A percentile compares a stretch with the other conserved stretches of the same genome.
Conservation (phyloP, 2,888 invertebrate genomes). For the Tricholauxania praeusta region DNA sequence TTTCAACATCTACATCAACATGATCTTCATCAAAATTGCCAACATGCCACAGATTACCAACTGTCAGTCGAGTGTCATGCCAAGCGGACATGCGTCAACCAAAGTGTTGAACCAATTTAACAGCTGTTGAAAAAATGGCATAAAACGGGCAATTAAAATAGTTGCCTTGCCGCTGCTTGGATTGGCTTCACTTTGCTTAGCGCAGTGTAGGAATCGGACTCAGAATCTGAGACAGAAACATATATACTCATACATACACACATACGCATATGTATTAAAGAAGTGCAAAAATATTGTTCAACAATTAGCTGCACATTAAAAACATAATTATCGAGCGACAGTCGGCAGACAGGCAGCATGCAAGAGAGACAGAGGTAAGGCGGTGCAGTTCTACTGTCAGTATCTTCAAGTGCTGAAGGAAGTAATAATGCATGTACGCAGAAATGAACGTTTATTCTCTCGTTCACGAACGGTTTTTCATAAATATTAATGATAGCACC, state of each 20-base stretch:
- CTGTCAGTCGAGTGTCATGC: conserved; percentile 66
- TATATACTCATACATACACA: no score
- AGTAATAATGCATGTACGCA: neutral
- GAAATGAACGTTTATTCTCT: neutral
- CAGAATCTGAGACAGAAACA: neutral
- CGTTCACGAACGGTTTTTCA: conserved; percentile 6
- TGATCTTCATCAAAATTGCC: conserved; percentile 54
- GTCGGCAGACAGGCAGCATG: neutral
- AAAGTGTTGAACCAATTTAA: conserved; percentile 67
- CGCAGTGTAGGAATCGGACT: neutral
- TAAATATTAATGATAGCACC: conserved; percentile 27
- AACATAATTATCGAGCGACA: conserved; percentile 59
- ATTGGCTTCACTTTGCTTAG: neutral
- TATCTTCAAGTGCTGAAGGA: conserved; percentile 4
- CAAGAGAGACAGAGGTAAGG: neutral
- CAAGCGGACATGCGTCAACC: conserved; percentile 65
- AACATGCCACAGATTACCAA: conserved; percentile 66
- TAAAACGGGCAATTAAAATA: conserved; percentile 34
- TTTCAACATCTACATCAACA: conserved; percentile 41
- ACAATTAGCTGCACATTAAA: conserved; percentile 65
- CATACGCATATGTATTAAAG: neutral
- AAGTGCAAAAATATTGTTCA: conserved; percentile 24
- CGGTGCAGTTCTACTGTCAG: neutral
- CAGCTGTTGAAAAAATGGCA: conserved; percentile 64
- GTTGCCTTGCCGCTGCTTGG: neutral